A percentile compares a stretch with the other conserved stretches of the same genome.
Conservation (phyloP, 2,888 invertebrate genomes). For the Agrotis segetum region DNA sequence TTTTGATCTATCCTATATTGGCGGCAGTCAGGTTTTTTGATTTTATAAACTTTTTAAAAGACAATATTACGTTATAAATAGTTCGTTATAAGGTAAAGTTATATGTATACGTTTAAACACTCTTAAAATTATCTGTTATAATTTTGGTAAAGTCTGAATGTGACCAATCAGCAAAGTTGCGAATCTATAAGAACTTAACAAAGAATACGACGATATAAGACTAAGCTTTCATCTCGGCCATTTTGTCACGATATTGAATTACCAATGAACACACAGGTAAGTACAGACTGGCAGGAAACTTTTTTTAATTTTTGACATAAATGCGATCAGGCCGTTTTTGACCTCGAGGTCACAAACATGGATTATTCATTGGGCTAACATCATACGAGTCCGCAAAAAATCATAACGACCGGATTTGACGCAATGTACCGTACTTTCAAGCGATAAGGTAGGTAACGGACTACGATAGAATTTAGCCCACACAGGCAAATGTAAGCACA, state of each 20-base stretch:
- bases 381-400: no score
- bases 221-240: background rate
- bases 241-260: slow-evolving; percentile 6
- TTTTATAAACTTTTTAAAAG: background rate
- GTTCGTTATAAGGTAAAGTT: slow-evolving; percentile 13
- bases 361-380: no score
- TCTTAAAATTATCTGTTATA: background rate
- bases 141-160: slow-evolving; percentile 12
- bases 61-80: slow-evolving; percentile 21
- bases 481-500: no score
- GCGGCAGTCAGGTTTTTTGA: no score
- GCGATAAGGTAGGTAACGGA: no score
- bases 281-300: background rate
- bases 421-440: no score
- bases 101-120: slow-evolving; percentile 10
- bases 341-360: no score
- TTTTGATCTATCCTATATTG: no score
- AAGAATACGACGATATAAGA: slow-evolving; percentile 16
- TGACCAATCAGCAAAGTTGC: background rate
- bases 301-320: no score
- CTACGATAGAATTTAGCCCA: background rate
- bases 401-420: no score
- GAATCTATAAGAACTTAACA: slow-evolving; percentile 24
- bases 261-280: background rate
- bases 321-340: no score